These are phyloP conservation scores for Trichonephila clavata DNA, from an alignment of 1,140 invertebrate genomes.

Conservation along the genomic window DNA sequence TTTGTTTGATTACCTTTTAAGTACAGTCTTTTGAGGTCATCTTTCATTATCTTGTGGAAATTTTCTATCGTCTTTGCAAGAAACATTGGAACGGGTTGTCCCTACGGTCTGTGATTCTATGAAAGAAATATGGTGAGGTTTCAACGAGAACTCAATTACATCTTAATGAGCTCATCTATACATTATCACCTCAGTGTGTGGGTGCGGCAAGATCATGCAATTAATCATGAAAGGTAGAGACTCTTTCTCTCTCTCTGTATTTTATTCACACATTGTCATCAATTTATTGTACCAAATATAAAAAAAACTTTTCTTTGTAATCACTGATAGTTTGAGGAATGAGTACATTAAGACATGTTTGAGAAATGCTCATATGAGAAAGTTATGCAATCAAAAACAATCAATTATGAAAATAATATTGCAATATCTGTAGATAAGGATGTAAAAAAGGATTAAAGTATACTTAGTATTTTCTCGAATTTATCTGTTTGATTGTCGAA, in stretches of 20 bases:
- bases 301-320: neutral
- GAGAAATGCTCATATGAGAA: too few species aligned
- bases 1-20: constrained; percentile 55
- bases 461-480: too few species aligned
- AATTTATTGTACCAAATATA: neutral
- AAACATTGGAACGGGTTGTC: constrained; percentile 22
- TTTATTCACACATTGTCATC: neutral
- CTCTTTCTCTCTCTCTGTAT: neutral
- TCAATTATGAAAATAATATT: too few species aligned
- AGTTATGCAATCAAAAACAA: too few species aligned
- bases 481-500: too few species aligned
- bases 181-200: constrained; percentile 22
- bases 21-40: constrained; percentile 45
- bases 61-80: constrained; percentile 41
- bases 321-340: neutral
- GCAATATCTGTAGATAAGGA: too few species aligned
- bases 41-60: constrained; percentile 41
- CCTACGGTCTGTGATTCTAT: constrained; percentile 23
- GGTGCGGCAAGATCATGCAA: constrained; percentile 39
- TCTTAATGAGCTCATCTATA: constrained; percentile 41
- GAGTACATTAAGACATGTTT: too few species aligned
- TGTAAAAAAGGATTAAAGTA: too few species aligned
- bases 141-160: constrained; percentile 30
- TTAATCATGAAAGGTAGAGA: neutral
- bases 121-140: constrained; percentile 46